These are phyloP conservation scores for Erebia epiphron DNA, from an alignment of 2,888 invertebrate species.

Conservation along the genomic window DNA sequence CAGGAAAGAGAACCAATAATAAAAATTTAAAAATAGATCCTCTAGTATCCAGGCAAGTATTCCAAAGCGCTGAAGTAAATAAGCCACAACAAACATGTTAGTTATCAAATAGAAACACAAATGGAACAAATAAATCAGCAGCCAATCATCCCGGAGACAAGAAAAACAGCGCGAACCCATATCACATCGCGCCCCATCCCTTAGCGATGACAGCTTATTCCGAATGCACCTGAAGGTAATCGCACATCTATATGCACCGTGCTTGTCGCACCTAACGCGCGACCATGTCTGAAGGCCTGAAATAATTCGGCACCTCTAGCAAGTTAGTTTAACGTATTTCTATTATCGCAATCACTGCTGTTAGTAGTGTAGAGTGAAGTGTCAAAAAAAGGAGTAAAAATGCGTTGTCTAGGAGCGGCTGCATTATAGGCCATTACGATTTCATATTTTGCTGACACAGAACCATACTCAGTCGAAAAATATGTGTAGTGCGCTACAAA, in stretches of 20 bases:
- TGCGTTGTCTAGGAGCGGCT: no score
- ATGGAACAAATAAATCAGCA: constrained; percentile 24
- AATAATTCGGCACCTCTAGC: not conserved
- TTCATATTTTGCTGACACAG: no score
- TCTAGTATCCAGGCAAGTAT: not conserved
- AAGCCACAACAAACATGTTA: not conserved
- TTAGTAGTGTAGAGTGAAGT: no score
- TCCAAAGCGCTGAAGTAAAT: not conserved
- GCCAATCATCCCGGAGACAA: constrained; percentile 13
- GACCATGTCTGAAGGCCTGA: not conserved
- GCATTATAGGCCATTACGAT: no score
- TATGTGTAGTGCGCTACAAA: no score
- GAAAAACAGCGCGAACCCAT: constrained; percentile 26
- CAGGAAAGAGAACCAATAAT: not conserved
- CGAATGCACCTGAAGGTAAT: constrained; percentile 17
- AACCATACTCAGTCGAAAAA: no score
- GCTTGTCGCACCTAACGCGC: not conserved
- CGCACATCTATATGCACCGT: not conserved
- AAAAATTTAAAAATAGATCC: not conserved
- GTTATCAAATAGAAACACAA: constrained; percentile 7
- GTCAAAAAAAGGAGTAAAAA: no score
- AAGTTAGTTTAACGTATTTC: no score
- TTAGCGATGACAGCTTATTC: constrained; percentile 35
- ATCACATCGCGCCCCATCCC: constrained; percentile 32
- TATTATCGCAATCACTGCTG: no score